Percentiles rank a stretch among this genome's conserved stretches.
Evolutionary conservation across 2,888 invertebrate species (phyloP).

Genomic region (Stomorhina lunata): DNA sequence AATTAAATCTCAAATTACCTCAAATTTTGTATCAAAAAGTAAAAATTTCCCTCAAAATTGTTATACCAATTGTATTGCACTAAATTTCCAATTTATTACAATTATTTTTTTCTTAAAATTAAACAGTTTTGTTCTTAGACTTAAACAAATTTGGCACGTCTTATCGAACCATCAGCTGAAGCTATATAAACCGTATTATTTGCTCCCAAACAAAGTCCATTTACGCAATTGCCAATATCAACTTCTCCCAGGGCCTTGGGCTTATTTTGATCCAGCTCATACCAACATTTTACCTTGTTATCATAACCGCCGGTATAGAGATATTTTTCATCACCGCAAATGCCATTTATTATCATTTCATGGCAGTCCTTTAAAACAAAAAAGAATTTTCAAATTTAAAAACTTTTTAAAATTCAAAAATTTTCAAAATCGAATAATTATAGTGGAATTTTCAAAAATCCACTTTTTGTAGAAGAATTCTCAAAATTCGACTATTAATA

Average conservation of each 20-base stretch:
- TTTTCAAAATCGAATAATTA: background rate
- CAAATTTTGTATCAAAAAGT: too few relatives aligned
- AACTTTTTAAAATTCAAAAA: background rate
- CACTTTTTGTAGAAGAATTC: too few relatives aligned
- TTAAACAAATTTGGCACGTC: conserved; percentile 73
- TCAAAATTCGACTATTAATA: too few relatives aligned
- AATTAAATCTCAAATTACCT: too few relatives aligned
- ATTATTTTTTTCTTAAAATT: background rate
- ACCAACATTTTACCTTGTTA: conserved; percentile 78
- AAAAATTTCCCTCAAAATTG: too few relatives aligned
- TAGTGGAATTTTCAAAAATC: too few relatives aligned
- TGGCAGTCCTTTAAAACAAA: conserved; percentile 75
- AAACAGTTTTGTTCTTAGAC: conserved; percentile 21
- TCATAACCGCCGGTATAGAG: conserved; percentile 79
- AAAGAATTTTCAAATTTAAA: background rate
- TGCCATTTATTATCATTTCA: conserved; percentile 78
- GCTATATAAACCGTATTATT: conserved; percentile 74
- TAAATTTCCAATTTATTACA: too few relatives aligned
- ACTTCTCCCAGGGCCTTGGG: conserved; percentile 75
- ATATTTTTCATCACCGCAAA: conserved; percentile 73
- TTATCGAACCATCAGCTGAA: conserved; percentile 75
- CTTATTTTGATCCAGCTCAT: conserved; percentile 70
- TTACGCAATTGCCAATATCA: conserved; percentile 75
- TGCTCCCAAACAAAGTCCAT: conserved; percentile 74
- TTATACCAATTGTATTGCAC: too few relatives aligned